A percentile compares a stretch with the other conserved stretches of the same genome.
These are phyloP conservation scores for Hyles euphorbiae DNA, from an alignment of 1,140 invertebrate genomes.

Conservation along the genomic window DNA sequence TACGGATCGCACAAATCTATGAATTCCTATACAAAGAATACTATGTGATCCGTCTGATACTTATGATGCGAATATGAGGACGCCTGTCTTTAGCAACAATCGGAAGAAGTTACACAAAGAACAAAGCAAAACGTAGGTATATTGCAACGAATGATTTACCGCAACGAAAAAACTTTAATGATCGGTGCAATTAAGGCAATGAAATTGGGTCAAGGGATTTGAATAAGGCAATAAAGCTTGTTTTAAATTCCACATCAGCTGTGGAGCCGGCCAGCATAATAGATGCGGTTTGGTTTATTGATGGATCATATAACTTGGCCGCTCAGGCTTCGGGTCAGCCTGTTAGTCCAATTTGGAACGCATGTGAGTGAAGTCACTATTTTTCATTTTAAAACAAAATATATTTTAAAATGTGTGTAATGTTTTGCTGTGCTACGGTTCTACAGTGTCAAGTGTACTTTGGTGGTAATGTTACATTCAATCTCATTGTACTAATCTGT, in stretches of 20 bases:
- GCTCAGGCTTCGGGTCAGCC: slow-evolving; percentile 33
- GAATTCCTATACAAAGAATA: too few species aligned
- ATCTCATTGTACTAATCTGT: too few species aligned
- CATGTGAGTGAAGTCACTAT: slow-evolving; percentile 36
- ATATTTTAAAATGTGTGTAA: background rate
- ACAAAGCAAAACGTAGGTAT: too few species aligned
- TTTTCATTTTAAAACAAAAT: background rate
- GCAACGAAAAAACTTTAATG: slow-evolving; percentile 8
- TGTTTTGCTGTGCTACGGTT: slow-evolving; percentile 1
- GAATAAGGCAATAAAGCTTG: slow-evolving; percentile 63
- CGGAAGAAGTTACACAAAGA: too few species aligned
- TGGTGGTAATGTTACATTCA: too few species aligned
- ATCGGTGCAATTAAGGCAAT: slow-evolving; percentile 24
- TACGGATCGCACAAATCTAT: too few species aligned
- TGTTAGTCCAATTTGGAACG: slow-evolving; percentile 70
- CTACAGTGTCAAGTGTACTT: too few species aligned
- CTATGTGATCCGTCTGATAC: too few species aligned
- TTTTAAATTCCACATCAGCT: slow-evolving; percentile 69
- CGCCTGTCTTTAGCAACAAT: too few species aligned
- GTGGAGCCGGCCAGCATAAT: slow-evolving; percentile 48
- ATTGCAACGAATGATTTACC: too few species aligned
- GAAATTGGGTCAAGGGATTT: slow-evolving; percentile 51
- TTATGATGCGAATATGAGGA: too few species aligned
- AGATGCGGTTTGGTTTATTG: slow-evolving; percentile 72
- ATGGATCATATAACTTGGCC: slow-evolving; percentile 65